Evolutionary conservation across 2,113 vertebrate species (phyloP).

Genomic region (Desmodus rotundus): DNA sequence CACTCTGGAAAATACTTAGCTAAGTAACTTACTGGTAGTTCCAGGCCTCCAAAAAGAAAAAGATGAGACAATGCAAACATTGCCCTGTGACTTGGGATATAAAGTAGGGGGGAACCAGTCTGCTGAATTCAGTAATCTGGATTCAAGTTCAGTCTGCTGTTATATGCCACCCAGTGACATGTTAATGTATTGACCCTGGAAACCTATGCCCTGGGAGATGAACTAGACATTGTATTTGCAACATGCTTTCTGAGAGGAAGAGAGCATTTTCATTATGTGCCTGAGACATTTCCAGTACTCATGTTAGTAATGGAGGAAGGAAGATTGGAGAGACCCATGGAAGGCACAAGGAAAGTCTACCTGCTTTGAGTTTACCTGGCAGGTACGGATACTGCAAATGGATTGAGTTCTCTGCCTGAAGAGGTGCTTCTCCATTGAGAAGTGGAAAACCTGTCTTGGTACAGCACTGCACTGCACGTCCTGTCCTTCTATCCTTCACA

Average conservation of each 20-base stretch:
- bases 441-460: background rate
- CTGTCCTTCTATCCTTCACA: rapidly evolving
- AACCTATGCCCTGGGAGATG: background rate
- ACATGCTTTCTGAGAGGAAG: background rate
- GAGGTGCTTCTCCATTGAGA: background rate
- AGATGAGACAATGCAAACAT: background rate
- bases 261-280: background rate
- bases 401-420: background rate
- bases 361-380: background rate
- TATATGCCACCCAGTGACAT: background rate
- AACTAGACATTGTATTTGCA: background rate
- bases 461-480: background rate
- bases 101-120: background rate
- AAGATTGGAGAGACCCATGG: background rate
- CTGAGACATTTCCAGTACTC: background rate
- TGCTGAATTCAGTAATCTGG: background rate
- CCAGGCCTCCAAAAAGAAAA: background rate
- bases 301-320: background rate
- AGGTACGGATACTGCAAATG: background rate
- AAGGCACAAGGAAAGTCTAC: background rate
- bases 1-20: background rate
- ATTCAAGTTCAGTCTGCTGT: background rate
- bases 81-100: background rate
- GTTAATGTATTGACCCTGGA: background rate
- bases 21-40: constrained; percentile 7